phyloP scores from a whole-genome alignment of 2,797 vertebrate species.

The Morus bassanus region DNA sequence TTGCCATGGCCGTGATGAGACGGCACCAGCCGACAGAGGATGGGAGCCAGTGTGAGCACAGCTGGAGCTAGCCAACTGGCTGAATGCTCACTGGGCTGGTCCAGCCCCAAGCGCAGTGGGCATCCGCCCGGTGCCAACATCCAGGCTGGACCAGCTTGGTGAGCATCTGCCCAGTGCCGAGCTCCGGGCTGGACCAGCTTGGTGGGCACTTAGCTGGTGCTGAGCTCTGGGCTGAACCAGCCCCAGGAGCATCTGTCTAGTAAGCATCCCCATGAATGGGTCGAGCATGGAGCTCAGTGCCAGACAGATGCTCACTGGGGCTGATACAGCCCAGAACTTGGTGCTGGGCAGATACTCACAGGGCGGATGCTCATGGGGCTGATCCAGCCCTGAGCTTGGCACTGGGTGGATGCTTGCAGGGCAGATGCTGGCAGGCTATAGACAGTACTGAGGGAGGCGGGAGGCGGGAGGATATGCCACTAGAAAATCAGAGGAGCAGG shows the following conservation, averaged over 20 bases:
- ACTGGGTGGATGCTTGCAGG: not conserved
- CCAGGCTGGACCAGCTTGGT: not conserved
- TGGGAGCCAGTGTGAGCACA: not conserved
- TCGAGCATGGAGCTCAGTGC: not conserved
- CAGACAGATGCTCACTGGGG: not conserved
- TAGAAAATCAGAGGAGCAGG: not conserved
- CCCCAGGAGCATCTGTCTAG: not conserved
- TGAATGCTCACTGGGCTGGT: not conserved
- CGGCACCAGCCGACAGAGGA: not conserved
- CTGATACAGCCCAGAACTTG: not conserved
- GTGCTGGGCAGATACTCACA: not conserved
- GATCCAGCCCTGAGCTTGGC: not conserved
- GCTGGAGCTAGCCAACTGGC: not conserved
- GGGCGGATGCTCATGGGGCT: not conserved
- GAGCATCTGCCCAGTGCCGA: not conserved
- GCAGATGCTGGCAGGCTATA: not conserved
- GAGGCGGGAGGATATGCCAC: not conserved
- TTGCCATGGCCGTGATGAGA: not conserved
- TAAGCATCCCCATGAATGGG: rapidly evolving
- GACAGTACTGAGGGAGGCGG: not conserved
- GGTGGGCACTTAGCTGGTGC: not conserved
- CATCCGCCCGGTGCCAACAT: rapidly evolving
- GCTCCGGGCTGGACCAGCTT: not conserved
- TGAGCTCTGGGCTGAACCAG: not conserved
- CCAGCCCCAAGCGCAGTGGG: rapidly evolving